Evolutionary conservation across 2,888 invertebrate genomes (phyloP).

Genomic region (Caenorhabditis japonica): DNA sequence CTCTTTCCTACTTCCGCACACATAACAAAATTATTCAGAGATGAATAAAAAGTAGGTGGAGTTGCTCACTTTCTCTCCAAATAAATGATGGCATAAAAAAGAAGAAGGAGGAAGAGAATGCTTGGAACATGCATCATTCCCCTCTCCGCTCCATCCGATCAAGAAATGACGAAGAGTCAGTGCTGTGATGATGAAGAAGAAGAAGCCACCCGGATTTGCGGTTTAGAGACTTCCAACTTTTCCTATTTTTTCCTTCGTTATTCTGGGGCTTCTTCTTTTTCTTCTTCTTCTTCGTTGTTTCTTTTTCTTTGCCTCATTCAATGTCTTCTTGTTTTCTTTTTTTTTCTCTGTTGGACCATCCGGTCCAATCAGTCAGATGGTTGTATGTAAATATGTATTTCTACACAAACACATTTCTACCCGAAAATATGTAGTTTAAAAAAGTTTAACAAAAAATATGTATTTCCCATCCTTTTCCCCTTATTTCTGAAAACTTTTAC

Average conservation of each 20-base stretch:
- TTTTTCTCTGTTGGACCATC: too few species aligned
- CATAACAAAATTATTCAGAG: slow-evolving; percentile 42
- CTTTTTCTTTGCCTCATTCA: too few species aligned
- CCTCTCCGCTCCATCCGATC: too few species aligned
- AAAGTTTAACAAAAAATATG: too few species aligned
- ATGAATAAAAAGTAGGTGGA: slow-evolving; percentile 14
- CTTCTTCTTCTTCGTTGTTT: background rate
- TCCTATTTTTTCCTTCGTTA: background rate
- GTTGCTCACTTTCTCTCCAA: too few species aligned
- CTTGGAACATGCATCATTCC: slow-evolving; percentile 43
- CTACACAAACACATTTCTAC: too few species aligned
- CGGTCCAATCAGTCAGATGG: too few species aligned
- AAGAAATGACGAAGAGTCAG: too few species aligned
- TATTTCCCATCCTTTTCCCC: too few species aligned
- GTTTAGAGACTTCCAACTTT: background rate
- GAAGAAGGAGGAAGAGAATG: slow-evolving; percentile 34
- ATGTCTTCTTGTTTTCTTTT: background rate
- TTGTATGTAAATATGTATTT: too few species aligned
- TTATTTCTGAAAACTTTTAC: too few species aligned
- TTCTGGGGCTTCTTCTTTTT: slow-evolving; percentile 1
- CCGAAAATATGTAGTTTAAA: too few species aligned
- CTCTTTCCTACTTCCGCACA: slow-evolving; percentile 30
- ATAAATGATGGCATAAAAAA: slow-evolving; percentile 37
- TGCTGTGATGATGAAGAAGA: background rate
- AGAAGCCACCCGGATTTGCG: background rate